phyloP scores from a whole-genome alignment of 2,113 vertebrate species.

The Ceratotherium simum region DNA sequence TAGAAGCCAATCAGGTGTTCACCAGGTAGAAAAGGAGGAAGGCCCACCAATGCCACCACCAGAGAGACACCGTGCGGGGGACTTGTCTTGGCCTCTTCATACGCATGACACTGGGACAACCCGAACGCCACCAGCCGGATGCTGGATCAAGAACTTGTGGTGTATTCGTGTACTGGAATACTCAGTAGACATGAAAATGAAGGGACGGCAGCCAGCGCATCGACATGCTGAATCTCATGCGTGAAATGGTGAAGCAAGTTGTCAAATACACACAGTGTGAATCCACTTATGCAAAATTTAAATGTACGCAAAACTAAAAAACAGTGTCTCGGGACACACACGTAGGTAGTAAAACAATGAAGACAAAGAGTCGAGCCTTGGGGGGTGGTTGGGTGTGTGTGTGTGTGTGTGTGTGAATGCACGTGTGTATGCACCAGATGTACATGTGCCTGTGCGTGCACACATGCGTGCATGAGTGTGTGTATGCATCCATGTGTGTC shows the following conservation, averaged over 20 bases:
- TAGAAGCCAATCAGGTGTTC: no score
- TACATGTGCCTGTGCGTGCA: neutral
- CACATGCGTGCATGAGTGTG: neutral
- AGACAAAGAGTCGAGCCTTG: neutral
- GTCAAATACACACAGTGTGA: neutral
- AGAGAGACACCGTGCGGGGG: neutral
- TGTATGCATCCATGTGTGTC: no score
- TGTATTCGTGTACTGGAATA: no score
- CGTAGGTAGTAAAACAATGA: fast-evolving
- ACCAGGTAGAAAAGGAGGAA: neutral
- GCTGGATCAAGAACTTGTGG: neutral
- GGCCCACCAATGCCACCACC: fast-evolving
- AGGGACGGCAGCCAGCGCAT: neutral
- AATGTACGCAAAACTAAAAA: neutral
- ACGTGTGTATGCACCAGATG: neutral
- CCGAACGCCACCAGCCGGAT: neutral
- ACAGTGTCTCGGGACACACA: fast-evolving
- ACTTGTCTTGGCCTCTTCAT: fast-evolving
- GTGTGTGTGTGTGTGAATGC: neutral
- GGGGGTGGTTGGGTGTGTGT: neutral
- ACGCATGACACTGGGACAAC: neutral
- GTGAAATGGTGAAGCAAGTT: fast-evolving
- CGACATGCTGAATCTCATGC: neutral
- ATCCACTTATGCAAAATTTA: no score
- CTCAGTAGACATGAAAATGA: neutral